Evolutionary conservation across 1,140 invertebrate genomes (phyloP).

Genomic region (Drosophila insularis): DNA sequence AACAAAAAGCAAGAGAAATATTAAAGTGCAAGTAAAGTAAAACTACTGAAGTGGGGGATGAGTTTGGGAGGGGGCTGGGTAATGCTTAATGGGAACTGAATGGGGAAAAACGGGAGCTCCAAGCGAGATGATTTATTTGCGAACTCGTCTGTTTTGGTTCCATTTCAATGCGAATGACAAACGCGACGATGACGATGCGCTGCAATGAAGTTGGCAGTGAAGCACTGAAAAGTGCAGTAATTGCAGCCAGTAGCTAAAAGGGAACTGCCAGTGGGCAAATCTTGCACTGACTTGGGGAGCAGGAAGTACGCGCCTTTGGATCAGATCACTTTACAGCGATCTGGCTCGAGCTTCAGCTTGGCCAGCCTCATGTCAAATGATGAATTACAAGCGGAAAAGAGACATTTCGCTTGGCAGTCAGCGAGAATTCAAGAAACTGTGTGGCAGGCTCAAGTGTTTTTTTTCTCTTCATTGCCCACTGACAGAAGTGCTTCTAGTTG

Average conservation of each 20-base stretch:
- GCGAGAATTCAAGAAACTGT: conserved; percentile 42
- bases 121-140: conserved; percentile 76
- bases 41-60: conserved; percentile 22
- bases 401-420: conserved; percentile 65
- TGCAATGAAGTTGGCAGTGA: conserved; percentile 74
- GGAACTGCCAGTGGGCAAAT: conserved; percentile 15
- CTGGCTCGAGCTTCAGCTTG: conserved; percentile 31
- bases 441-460: conserved; percentile 68
- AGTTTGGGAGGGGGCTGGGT: conserved; percentile 3
- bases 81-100: conserved; percentile 11
- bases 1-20: conserved; percentile 24
- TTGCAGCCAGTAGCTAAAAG: conserved; percentile 45
- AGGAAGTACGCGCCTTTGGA: conserved; percentile 68
- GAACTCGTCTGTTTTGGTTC: conserved; percentile 76
- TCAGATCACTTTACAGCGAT: conserved; percentile 65
- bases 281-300: conserved; percentile 34
- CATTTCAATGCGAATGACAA: conserved; percentile 74
- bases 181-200: conserved; percentile 77
- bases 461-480: conserved; percentile 64
- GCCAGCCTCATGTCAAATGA: conserved; percentile 75
- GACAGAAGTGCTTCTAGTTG: conserved; percentile 67
- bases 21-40: conserved; percentile 27
- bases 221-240: conserved; percentile 78
- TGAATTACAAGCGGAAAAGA: conserved; percentile 82
- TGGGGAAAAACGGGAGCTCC: neutral